A percentile compares a stretch with the other conserved stretches of the same genome.
phyloP scores from a whole-genome alignment of 2,888 invertebrate species.

The Caenorhabditis sp. region DNA sequence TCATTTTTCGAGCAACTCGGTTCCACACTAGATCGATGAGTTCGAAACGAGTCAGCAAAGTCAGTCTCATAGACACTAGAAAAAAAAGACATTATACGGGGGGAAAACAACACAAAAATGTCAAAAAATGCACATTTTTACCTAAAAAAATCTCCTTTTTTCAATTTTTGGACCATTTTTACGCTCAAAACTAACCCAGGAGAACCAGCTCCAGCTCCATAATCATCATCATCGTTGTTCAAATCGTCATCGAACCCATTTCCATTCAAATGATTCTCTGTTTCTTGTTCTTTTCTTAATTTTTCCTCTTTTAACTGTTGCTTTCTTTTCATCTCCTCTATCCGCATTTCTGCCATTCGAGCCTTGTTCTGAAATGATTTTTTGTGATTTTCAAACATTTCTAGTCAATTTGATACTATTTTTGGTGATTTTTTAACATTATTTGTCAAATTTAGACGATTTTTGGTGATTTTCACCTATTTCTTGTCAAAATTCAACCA shows the following conservation, averaged over 20 bases:
- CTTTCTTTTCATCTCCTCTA: slow-evolving; percentile 2
- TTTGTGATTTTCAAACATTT: not conserved
- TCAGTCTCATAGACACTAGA: not conserved
- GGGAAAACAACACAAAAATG: too few species aligned
- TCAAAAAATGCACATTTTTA: too few species aligned
- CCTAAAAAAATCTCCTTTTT: too few species aligned
- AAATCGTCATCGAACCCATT: not conserved
- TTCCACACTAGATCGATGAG: not conserved
- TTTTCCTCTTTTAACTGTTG: not conserved
- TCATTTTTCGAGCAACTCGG: slow-evolving; percentile 2
- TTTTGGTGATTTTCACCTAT: too few species aligned
- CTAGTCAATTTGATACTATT: too few species aligned
- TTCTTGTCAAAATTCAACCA: too few species aligned
- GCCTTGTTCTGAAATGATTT: not conserved
- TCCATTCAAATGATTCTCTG: slow-evolving; percentile 2
- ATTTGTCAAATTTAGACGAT: too few species aligned
- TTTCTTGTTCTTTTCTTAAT: slow-evolving; percentile 12
- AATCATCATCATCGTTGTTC: slow-evolving; percentile 17
- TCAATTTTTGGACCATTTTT: too few species aligned
- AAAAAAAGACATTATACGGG: too few species aligned
- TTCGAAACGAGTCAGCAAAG: not conserved
- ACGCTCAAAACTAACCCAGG: too few species aligned
- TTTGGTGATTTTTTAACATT: too few species aligned
- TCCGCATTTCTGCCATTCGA: not conserved
- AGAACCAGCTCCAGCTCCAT: slow-evolving; percentile 9